Conservation (phyloP, 2,797 vertebrate species). For the Peromyscus attwateri region DNA sequence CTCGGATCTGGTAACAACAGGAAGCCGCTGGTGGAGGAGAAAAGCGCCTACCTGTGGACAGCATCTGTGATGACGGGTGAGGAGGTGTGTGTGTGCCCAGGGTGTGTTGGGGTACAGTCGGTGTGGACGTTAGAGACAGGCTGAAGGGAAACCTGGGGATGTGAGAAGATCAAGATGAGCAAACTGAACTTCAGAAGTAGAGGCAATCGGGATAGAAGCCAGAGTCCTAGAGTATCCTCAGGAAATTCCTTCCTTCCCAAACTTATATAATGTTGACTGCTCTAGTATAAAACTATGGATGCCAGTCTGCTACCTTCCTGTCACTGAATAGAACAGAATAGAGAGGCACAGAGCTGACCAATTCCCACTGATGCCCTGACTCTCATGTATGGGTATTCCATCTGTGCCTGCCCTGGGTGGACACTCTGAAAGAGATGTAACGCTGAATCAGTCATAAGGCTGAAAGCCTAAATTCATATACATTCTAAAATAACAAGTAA, state of each 20-base stretch:
- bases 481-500: background rate
- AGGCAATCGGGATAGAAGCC: background rate
- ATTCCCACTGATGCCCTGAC: background rate
- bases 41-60: background rate
- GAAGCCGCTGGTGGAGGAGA: too few relatives aligned
- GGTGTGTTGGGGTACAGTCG: background rate
- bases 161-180: background rate
- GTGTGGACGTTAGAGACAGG: background rate
- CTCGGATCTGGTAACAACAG: background rate
- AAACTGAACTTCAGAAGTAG: background rate
- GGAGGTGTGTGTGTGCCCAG: background rate
- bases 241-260: background rate
- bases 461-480: background rate
- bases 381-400: fast-evolving
- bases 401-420: too few relatives aligned
- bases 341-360: background rate
- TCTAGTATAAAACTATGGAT: background rate
- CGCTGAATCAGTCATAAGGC: background rate
- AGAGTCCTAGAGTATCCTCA: fast-evolving
- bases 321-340: background rate
- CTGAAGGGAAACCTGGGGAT: background rate
- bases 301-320: background rate
- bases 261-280: background rate
- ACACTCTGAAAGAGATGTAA: background rate
- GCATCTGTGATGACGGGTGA: background rate